Evolutionary conservation across 1,140 invertebrate genomes (phyloP).

Genomic region (Mycetomoellerius zeteki): DNA sequence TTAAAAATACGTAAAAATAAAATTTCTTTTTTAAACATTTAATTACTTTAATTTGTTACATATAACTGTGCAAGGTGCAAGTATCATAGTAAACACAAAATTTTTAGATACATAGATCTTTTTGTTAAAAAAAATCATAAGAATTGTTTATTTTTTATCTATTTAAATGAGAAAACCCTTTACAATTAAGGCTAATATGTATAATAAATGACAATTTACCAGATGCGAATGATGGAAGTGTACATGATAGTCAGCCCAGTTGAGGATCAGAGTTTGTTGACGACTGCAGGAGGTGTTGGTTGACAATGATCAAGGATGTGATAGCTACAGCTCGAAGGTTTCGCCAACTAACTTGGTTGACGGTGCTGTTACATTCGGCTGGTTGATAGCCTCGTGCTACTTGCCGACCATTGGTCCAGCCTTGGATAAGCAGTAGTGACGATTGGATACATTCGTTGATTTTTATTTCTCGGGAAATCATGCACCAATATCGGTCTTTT

Average conservation of each 20-base stretch:
- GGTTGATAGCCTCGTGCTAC: constrained; percentile 86
- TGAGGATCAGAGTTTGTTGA: not conserved
- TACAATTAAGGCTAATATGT: not conserved
- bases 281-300: not conserved
- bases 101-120: not conserved
- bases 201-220: constrained; percentile 70
- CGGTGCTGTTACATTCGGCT: constrained; percentile 81
- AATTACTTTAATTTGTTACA: not conserved
- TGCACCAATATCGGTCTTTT: not conserved
- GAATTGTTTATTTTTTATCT: not conserved
- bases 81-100: not conserved
- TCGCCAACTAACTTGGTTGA: constrained; percentile 65
- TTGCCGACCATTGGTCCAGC: constrained; percentile 84
- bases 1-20: too few species aligned
- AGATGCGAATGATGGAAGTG: constrained; percentile 78
- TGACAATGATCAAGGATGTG: constrained; percentile 36
- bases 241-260: constrained; percentile 74
- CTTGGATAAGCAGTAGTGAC: constrained; percentile 56
- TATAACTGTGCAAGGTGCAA: not conserved
- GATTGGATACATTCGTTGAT: constrained; percentile 28
- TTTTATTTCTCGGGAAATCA: not conserved
- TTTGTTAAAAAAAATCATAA: not conserved
- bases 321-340: constrained; percentile 60
- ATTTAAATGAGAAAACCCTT: not conserved
- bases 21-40: not conserved